phyloP scores from a whole-genome alignment of 1,140 invertebrate species.

The Ephestia elutella region DNA sequence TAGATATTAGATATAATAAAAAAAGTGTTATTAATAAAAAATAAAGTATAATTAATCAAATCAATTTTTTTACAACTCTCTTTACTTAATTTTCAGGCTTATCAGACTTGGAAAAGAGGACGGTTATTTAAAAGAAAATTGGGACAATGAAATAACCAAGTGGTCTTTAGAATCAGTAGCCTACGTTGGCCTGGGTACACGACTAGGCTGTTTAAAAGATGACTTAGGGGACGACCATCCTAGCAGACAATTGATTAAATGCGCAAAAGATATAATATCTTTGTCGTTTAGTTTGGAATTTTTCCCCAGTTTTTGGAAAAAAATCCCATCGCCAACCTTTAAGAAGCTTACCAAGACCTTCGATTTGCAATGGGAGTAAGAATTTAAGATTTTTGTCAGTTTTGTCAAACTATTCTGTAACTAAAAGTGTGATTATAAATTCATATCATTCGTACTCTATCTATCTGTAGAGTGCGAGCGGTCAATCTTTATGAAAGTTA shows the following conservation, averaged over 20 bases:
- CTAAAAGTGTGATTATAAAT: too few species aligned
- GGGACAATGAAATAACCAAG: constrained; percentile 78
- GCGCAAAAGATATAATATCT: constrained; percentile 77
- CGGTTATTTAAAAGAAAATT: constrained; percentile 53
- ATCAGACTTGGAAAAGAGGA: constrained; percentile 28
- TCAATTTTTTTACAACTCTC: neutral
- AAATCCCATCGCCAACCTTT: constrained; percentile 74
- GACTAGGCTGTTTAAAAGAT: constrained; percentile 76
- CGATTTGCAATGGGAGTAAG: constrained; percentile 66
- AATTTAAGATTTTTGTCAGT: constrained; percentile 16
- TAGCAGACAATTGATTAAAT: constrained; percentile 75
- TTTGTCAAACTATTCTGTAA: too few species aligned
- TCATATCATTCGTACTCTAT: too few species aligned
- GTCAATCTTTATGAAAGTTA: too few species aligned
- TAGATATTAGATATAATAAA: constrained; percentile 15
- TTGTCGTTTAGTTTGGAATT: constrained; percentile 77
- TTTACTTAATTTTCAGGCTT: constrained; percentile 24
- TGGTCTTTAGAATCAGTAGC: constrained; percentile 81
- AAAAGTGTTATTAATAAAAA: neutral
- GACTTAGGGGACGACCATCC: constrained; percentile 71
- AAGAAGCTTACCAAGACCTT: constrained; percentile 71
- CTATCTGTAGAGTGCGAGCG: too few species aligned
- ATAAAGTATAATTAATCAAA: too few species aligned
- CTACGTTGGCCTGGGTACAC: constrained; percentile 78
- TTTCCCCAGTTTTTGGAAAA: constrained; percentile 78